Evolutionary conservation across 2,113 vertebrate genomes (phyloP).

Genomic region (Lutjanus erythropterus): DNA sequence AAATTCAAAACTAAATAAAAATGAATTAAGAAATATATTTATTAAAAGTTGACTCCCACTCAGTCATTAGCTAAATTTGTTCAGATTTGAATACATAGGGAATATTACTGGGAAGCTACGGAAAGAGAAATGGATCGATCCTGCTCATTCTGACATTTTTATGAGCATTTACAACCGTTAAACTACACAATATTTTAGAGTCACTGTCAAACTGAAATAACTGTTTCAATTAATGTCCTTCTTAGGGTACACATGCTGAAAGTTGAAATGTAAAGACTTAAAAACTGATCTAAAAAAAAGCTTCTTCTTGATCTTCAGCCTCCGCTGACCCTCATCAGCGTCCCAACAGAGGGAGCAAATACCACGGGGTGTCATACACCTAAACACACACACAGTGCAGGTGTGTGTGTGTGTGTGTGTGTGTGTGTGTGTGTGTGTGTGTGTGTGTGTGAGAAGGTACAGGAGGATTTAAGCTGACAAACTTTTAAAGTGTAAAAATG

Average conservation of each 20-base stretch:
- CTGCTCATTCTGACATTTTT: no score
- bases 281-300: not conserved
- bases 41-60: no score
- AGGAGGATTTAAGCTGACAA: conserved; percentile 84
- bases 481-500: conserved; percentile 80
- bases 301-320: conserved; percentile 30
- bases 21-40: not conserved
- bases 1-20: not conserved
- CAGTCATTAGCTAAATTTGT: no score
- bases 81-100: no score
- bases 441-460: conserved; percentile 55
- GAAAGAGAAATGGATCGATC: no score
- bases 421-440: not conserved
- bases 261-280: not conserved
- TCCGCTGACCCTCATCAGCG: conserved; percentile 34
- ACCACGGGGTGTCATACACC: conserved; percentile 8
- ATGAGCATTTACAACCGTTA: no score
- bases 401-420: conserved; percentile 83
- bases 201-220: no score
- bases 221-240: not conserved
- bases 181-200: no score
- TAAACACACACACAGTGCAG: conserved; percentile 60
- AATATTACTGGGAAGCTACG: no score
- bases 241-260: not conserved
- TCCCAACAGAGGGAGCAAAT: conserved; percentile 4